Percentiles rank a stretch among this genome's conserved stretches.
Conservation (phyloP, 1,140 invertebrate species). For the Drosophila grimshawi region DNA sequence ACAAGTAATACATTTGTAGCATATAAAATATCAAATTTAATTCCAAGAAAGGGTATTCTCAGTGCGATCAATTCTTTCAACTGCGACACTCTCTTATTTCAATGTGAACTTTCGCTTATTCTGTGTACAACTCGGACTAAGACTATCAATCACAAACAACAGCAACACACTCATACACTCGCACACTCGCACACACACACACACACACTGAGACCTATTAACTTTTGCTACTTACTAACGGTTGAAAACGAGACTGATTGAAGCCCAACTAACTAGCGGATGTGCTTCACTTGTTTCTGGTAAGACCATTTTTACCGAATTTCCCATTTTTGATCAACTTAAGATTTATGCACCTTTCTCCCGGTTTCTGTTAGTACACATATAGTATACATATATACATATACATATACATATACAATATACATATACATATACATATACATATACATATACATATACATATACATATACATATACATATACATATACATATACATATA, state of each 20-base stretch:
- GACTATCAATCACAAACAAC: neutral
- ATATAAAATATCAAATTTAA: no score
- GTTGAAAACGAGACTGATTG: conserved; percentile 39
- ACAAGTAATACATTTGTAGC: no score
- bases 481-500: conserved; percentile 1
- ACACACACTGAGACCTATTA: neutral
- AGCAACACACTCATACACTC: no score
- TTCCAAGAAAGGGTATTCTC: neutral
- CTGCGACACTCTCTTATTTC: no score
- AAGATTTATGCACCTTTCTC: neutral
- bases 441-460: conserved; percentile 10
- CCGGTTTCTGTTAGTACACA: conserved; percentile 3
- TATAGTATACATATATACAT: neutral
- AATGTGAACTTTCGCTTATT: neutral
- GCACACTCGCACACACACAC: neutral
- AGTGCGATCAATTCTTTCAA: neutral
- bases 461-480: neutral
- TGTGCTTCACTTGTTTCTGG: conserved; percentile 17
- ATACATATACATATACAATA: conserved; percentile 2
- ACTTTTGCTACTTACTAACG: conserved; percentile 23
- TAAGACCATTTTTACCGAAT: conserved; percentile 1
- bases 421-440: conserved; percentile 6
- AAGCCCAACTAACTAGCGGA: neutral
- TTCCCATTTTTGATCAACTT: neutral
- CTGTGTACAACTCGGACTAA: neutral